Evolutionary conservation across 2,797 vertebrate species (phyloP).

Genomic region (Onychomys leucogaster): DNA sequence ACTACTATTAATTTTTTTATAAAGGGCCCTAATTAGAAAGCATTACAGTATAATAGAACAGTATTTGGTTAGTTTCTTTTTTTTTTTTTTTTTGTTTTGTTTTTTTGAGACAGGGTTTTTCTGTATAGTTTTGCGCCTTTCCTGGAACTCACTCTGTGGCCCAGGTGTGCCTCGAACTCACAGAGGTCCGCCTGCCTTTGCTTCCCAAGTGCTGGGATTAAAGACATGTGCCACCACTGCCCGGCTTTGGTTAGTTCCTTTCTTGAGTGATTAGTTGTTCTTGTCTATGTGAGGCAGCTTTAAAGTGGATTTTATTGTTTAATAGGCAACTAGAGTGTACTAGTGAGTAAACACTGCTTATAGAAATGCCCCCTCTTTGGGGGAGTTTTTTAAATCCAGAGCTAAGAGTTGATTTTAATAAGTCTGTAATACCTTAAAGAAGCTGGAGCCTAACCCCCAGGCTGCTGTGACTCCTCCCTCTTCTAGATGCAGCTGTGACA

Average conservation of each 20-base stretch:
- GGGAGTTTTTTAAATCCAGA: not conserved
- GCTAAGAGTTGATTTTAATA: not conserved
- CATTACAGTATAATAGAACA: not conserved
- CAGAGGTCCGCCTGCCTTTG: no score
- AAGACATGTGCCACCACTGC: no score
- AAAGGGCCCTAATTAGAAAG: constrained; percentile 4
- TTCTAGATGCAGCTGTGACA: not conserved
- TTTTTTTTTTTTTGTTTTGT: no score
- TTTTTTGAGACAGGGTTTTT: no score
- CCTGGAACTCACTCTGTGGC: no score
- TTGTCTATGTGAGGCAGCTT: not conserved
- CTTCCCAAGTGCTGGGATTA: no score
- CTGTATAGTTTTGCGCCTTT: no score
- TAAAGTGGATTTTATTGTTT: not conserved
- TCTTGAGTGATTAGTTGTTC: not conserved
- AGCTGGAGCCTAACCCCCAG: not conserved
- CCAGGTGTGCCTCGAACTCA: no score
- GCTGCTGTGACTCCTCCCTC: not conserved
- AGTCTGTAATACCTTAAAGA: not conserved
- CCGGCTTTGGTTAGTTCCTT: not conserved
- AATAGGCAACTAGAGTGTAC: not conserved
- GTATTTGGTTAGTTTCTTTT: not conserved
- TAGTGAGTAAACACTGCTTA: not conserved
- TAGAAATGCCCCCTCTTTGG: not conserved
- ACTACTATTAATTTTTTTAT: not conserved